Conservation (phyloP, 2,797 vertebrate genomes). For the Triplophysa yarkandensis region DNA sequence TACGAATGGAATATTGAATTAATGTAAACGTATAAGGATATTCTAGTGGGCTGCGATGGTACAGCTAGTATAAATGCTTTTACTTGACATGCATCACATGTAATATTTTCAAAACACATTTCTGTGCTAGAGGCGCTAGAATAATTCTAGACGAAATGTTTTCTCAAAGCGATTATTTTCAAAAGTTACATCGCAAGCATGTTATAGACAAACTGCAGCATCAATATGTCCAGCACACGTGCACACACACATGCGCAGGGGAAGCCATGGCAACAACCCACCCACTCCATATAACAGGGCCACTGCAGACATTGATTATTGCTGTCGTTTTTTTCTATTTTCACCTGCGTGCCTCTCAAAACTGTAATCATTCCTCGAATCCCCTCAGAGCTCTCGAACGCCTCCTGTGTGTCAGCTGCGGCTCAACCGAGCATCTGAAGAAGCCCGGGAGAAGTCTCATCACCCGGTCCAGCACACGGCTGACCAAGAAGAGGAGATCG, state of each 20-base stretch:
- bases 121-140: too few relatives aligned
- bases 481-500: constrained; percentile 57
- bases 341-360: constrained; percentile 71
- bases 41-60: too few relatives aligned
- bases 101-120: too few relatives aligned
- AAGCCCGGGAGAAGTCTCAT: constrained; percentile 74
- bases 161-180: neutral
- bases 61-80: too few relatives aligned
- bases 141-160: too few relatives aligned
- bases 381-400: constrained; percentile 35
- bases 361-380: constrained; percentile 66
- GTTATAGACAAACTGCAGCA: neutral
- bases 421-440: constrained; percentile 75
- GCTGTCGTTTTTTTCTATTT: constrained; percentile 62
- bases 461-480: constrained; percentile 74
- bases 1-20: too few relatives aligned
- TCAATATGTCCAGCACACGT: neutral
- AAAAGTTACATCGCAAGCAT: neutral
- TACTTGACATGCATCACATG: too few relatives aligned
- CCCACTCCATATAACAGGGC: constrained; percentile 2
- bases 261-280: constrained; percentile 50
- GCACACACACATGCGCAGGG: neutral
- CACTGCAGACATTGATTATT: constrained; percentile 67
- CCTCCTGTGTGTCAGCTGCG: constrained; percentile 70
- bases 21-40: too few relatives aligned